Conservation (phyloP, 2,113 vertebrate genomes). For the Leucopsar rothschildi region DNA sequence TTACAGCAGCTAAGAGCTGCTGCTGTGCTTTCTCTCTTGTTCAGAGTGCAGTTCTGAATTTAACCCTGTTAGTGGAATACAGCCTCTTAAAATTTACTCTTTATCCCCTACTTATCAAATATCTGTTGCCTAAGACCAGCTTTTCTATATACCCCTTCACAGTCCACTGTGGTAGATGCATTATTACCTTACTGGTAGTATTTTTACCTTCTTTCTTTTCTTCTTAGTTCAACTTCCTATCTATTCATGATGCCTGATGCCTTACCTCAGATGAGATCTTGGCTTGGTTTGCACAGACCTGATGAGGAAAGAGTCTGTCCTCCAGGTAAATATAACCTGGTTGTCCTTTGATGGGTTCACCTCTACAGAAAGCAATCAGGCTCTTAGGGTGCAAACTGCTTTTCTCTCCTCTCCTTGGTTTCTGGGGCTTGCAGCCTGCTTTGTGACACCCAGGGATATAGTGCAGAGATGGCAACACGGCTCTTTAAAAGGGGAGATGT, state of each 20-base stretch:
- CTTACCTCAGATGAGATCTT: neutral
- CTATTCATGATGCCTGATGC: neutral
- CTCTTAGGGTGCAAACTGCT: neutral
- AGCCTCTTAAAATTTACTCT: neutral
- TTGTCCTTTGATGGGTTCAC: accelerated
- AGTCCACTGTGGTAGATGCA: neutral
- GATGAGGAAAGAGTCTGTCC: neutral
- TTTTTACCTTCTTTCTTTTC: neutral
- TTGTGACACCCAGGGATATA: accelerated
- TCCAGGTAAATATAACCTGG: neutral
- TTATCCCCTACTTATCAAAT: neutral
- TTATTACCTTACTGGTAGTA: neutral
- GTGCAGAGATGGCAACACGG: neutral
- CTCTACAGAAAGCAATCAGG: neutral
- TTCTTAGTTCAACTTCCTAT: neutral
- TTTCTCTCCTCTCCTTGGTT: neutral
- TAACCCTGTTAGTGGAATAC: neutral
- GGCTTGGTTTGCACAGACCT: neutral
- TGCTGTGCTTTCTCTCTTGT: neutral
- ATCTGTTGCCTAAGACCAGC: neutral
- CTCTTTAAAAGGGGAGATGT: neutral
- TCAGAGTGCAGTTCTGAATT: neutral
- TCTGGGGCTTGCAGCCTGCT: neutral
- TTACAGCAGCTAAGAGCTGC: neutral
- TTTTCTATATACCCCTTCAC: neutral